Base-by-base conservation (phyloP, 2,888 invertebrate species). In the Caradrina kadenii region DNA sequence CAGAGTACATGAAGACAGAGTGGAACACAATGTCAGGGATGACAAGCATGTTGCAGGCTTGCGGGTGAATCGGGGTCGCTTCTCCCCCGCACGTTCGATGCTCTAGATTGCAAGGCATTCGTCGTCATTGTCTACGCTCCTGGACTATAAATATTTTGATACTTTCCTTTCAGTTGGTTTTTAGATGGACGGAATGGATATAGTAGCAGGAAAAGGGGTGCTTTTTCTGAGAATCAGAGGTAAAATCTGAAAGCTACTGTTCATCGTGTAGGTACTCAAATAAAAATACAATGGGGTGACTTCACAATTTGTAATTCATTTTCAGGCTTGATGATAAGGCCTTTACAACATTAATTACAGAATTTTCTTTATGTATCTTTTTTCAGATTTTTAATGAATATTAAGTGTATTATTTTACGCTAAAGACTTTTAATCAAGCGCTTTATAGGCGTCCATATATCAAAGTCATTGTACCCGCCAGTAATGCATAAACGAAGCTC, bases 61-160 rank as follows among this genome's bases (percentile, higher is more conserved):
- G 79, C 79, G 79, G 79, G 59, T 73, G 81, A 80, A 91, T 86
- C 83, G 87, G 84, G 86, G 86, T 85, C 87, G 78, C 64, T 74
- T 63, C 76, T 80, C 79, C 77, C 73, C 71, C 69, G 78, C 82
- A 84, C 81, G 81, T 84, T 82, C 80, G 81, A 76, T 85, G 87
- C 73, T 84, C 87, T 67, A 87, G 88, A 90, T 91, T 86, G 80
- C 78, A 76, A 76, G 75, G 76, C 76, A 82, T 85, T 77, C 74
- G 63, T 69, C 66, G 61, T 78, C 70, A 82, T 79, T 73, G 71
- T 83, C 66, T 83, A 76, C 82, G 71, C 55, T 76, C 54, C 63
- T 62, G 42, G 71, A 70, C 64, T 75, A 56, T 69, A 76, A 78
- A 79, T 73, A 79, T 81, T 75, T 71, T 67, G 48, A 81, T 77